Evolutionary conservation across 1,140 invertebrate species (phyloP), one percentile per base, ranked within the genome.

Genomic region (Amyelois transitella): DNA sequence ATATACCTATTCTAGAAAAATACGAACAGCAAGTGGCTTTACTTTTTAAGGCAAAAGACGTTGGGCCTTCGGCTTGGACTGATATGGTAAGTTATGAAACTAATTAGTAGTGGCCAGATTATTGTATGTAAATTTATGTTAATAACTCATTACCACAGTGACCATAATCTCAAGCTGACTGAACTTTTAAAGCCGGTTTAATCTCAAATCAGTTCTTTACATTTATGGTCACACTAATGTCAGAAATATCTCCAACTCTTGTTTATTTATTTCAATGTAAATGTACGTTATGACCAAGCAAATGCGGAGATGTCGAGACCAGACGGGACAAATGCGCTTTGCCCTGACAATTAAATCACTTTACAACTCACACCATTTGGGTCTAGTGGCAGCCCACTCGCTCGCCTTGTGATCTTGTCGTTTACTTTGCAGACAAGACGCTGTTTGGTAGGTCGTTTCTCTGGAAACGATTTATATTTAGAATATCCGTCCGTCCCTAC

Each of bases 391-490:
- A 43, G 65, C 79, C 79, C 81, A 84, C 72, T 68, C 71, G 67
- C 20, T 45, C 10, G 52, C 10, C 52, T 47, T 54, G 62, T 67
- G 50, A 38, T 53, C 64, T 65, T 73, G 69, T 69, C 71, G 68
- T 64, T 75, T 72, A 72, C 50, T 72, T 62, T 70, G 60, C 59
- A 73, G 62, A 70, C 70, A 67, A 69, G 66, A 61, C 77, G 67
- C 69, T 69, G 61, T 70, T 67, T 57, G 58, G 22, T 57, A 52
- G 60, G 53, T 67, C 70, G 72, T 81, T 86, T 87, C 76, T 70
- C 64, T 79, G 68, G 78, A 85, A 85, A 76, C 71, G 62, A 64
- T 76, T 77, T 87, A 87, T 83, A 80, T 79, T 84, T 87, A 87
- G 84, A 87, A 86, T 84, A 73, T 81, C 81, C 81, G 81, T 84